phyloP scores from a whole-genome alignment of 2,113 vertebrate species.

The Xiphophorus couchianus region DNA sequence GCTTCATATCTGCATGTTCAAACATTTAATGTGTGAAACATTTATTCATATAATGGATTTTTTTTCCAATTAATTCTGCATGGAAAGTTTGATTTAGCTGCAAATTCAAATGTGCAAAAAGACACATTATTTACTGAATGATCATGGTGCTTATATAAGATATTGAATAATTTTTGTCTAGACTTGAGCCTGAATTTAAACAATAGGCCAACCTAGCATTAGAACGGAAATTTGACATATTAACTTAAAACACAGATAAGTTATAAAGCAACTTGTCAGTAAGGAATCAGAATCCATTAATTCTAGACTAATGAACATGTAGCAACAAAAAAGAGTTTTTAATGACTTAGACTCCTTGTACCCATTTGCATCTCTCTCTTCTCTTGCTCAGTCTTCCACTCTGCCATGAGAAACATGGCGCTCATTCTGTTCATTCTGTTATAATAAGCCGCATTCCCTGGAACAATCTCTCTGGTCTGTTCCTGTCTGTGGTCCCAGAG shows the following conservation, averaged over 20 bases:
- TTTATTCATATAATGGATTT: too few species aligned
- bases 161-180: background rate
- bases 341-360: background rate
- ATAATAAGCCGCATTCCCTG: conserved; percentile 76
- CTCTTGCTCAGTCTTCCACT: conserved; percentile 54
- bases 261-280: background rate
- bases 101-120: too few species aligned
- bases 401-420: conserved; percentile 63
- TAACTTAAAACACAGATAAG: background rate
- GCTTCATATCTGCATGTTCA: too few species aligned
- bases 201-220: background rate
- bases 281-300: background rate
- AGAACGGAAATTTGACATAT: background rate
- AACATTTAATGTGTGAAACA: too few species aligned
- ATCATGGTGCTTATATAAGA: too few species aligned
- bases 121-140: too few species aligned
- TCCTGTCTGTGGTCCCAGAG: conserved; percentile 74
- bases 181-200: background rate
- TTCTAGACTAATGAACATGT: background rate
- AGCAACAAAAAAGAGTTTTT: background rate
- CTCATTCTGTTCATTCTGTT: conserved; percentile 71
- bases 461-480: conserved; percentile 83
- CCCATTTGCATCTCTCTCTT: background rate
- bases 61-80: too few species aligned
- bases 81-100: too few species aligned